Evolutionary conservation across 1,140 invertebrate genomes (phyloP), one percentile per base, ranked within the genome.

Genomic region (Helicoverpa armigera): DNA sequence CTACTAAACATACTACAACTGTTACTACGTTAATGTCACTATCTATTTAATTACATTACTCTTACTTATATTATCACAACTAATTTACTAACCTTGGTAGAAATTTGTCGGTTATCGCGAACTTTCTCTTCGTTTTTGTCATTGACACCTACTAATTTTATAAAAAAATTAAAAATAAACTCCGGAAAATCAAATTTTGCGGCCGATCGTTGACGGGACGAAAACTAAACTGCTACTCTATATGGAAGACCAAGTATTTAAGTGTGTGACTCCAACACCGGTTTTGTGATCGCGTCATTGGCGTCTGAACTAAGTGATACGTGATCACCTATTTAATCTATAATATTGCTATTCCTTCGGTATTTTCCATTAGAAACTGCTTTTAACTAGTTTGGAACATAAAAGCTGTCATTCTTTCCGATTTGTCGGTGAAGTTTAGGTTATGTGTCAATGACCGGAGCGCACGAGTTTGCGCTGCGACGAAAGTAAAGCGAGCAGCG

Each of bases 111-210:
- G 91, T 94, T 83, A 94, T 94, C 86, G 93, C 91, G 83, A 92
- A 95, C 90, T 93, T 95, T 94, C 93, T 95, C 90, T 93, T 91
- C 88, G 91, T 91, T 94, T 90, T 95, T 95, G 92, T 95, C 95
- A 95, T 95, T 95, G 94, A 95, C 95, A 95, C 95, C 91, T 92
- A 92, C 80, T 83, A 89, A 90, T 94, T 89, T 85, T 88, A 85
- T 72, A 83, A 86, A 78, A 83, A 86, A 89, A 83, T 82, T 79
- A 86, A 89, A 90, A 91, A 93, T 88, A 76, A 92, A 92, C 88
- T 88, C 83, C 87, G 84, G 87, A 84, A 85, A 89, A 84, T 82
- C 76, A 88, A 90, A 90, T 90, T 91, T 86, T 80, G 85, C 84
- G 87, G 87, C 90, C 88, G 85, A 88, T 88, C 84, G 83, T 76